Base-by-base conservation (phyloP, 2,113 vertebrate species). In the Rhadina sibilatrix region DNA sequence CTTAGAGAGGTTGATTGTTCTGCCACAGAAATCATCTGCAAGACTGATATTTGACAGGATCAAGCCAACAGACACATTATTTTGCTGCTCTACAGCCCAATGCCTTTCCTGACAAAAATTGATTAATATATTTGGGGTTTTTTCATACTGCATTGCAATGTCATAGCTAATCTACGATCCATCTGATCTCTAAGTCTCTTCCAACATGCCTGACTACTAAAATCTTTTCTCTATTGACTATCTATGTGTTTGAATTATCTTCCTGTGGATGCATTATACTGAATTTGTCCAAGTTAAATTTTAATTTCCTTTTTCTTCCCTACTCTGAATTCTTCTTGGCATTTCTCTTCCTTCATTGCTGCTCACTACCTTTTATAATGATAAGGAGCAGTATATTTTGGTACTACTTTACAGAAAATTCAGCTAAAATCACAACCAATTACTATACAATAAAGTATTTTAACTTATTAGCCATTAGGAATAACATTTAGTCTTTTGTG, bases 401-500 rank as follows among this genome's bases (percentile, higher is more conserved):
- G 19, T 78, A 81, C 54, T 83, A 20, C 31, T 92, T 95, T 78
- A 54, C 17, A 56, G 31, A 92, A 7, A 40, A 94, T 93, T 88
- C 85, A 90, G 56, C 47, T 71, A 78, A 90, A 93, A 92, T 96
- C 59, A 71, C 52, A 94, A 63, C 17, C 70, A 88, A 83, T 96
- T 88, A 90, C 93, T 94, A 90, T 30, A 83, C 35, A 85, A 87
- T 27, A 56, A 82, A 78, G 22, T 50, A 77, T 81, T 93, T 90
- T 89, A 90, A 90, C 92, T 95, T 92, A 46, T 76, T 92, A 92
- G 79, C 56, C 4, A 2, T 92, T 86, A 92, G 88, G 71, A 92
- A 71, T 7, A 79, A 60, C 83, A 88, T 91, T 74, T 83, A 92
- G 82, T n/a, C 38, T 92, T 90, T 77, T 91, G 63, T 83, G 70